These are phyloP conservation scores for Lutraria rhynchaena DNA, from an alignment of 1,140 invertebrate genomes.

Conservation along the genomic window DNA sequence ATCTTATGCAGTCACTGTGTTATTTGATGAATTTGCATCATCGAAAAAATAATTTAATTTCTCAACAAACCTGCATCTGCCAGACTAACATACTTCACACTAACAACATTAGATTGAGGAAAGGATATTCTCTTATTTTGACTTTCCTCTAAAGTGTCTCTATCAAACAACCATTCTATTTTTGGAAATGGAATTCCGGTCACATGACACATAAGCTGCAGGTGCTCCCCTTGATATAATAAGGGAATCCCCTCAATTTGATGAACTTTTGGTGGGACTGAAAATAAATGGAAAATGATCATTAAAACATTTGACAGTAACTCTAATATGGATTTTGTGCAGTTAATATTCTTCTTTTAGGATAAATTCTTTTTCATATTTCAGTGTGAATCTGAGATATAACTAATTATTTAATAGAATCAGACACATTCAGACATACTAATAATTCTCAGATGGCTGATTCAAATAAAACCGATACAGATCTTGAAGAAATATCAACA, in stretches of 20 bases:
- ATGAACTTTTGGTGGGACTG: slow-evolving; percentile 56
- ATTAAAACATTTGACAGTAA: not conserved
- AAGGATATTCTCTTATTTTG: slow-evolving; percentile 31
- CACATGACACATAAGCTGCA: slow-evolving; percentile 33
- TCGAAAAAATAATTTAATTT: not conserved
- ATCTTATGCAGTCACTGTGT: not conserved
- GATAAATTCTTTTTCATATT: too few relatives aligned
- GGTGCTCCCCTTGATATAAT: slow-evolving; percentile 47
- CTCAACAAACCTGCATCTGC: slow-evolving; percentile 36
- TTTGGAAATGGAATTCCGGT: slow-evolving; percentile 45
- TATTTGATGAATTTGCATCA: not conserved
- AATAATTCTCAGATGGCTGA: too few relatives aligned
- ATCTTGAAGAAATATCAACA: too few relatives aligned
- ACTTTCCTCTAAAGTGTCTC: slow-evolving; percentile 10
- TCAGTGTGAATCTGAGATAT: too few relatives aligned
- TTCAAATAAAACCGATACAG: too few relatives aligned
- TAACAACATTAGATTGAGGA: not conserved
- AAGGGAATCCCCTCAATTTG: slow-evolving; percentile 45
- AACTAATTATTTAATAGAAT: too few relatives aligned
- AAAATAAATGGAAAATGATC: too few relatives aligned
- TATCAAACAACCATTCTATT: slow-evolving; percentile 48
- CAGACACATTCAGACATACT: too few relatives aligned
- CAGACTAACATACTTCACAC: slow-evolving; percentile 39
- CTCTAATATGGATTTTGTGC: too few relatives aligned
- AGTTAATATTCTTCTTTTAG: too few relatives aligned